Evolutionary conservation across 2,888 invertebrate genomes (phyloP), one percentile per base, ranked within the genome.

Genomic region (Chesias legatella): DNA sequence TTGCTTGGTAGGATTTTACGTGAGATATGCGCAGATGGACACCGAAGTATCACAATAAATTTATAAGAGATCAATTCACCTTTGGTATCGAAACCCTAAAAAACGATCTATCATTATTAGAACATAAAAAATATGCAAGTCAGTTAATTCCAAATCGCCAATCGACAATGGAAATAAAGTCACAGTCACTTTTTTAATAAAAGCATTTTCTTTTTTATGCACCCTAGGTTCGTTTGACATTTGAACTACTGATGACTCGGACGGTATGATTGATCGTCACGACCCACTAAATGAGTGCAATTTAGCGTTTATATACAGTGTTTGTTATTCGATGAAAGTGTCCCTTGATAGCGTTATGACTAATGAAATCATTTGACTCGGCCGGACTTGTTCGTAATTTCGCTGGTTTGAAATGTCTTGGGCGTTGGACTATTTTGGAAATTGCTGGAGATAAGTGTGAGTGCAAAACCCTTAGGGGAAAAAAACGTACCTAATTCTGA

Each of bases 121-220:
- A 81, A 84, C 78, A 88, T 84, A 88, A 88, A 88, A 75, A 85
- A 84, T 79, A 83, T 85, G 88, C 88, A 88, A 88, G 88, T 88
- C 88, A 88, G 82, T 83, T 86, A 85, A 88, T 84, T 81, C 85
- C 73, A 82, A 85, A 86, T 85, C 81, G 82, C 79, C 83, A 85
- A 78, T 86, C 80, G 73, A 88, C 88, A 88, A 88, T 88, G 71
- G 86, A 83, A 88, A 88, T 88, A 88, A 84, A 86, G 85, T 86
- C 79, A 80, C 80, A 84, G 88, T 88, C 86, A 86, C 80, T 88
- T 88, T 88, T 88, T 88, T 88, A 88, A 88, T 86, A 86, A 85
- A 83, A 73, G 85, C 84, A 77, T 77, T 79, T 67, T 71, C 78
- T 71, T 84, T 85, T 86, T 85, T 83, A 80, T 80, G 83, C 82